These are phyloP conservation scores for Ataeniobius toweri DNA, from an alignment of 2,797 vertebrate genomes.

Conservation along the genomic window DNA sequence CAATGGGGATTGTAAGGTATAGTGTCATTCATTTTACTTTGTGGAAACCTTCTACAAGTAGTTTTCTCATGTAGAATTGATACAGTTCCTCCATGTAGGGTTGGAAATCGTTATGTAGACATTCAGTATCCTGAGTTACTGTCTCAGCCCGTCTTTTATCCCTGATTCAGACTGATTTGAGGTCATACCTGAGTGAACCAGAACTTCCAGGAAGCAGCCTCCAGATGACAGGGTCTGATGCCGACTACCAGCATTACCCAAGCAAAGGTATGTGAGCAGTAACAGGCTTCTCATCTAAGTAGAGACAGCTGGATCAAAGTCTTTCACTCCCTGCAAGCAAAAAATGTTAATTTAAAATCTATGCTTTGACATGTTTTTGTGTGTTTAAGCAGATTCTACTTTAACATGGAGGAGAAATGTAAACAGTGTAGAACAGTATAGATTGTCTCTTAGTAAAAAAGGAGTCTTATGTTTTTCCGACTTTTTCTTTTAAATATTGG, in stretches of 20 bases:
- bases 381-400: background rate
- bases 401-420: background rate
- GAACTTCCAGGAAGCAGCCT: conserved; percentile 84
- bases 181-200: conserved; percentile 92
- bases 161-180: conserved; percentile 83
- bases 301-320: background rate
- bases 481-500: no score
- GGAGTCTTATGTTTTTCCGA: no score
- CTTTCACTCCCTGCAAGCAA: background rate
- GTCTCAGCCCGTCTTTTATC: background rate
- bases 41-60: background rate
- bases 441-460: no score
- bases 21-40: background rate
- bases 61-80: background rate
- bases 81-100: background rate
- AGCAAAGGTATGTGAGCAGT: conserved; percentile 80
- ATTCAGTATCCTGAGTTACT: background rate
- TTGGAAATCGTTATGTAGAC: background rate
- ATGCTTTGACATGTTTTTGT: background rate
- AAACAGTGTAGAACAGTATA: no score
- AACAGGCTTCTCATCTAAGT: no score
- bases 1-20: conserved; percentile 86
- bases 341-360: background rate
- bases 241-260: conserved; percentile 86
- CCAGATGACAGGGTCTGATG: conserved; percentile 70